Evolutionary conservation across 2,797 vertebrate genomes (phyloP).

Genomic region (Scolopax bukidnonensis): DNA sequence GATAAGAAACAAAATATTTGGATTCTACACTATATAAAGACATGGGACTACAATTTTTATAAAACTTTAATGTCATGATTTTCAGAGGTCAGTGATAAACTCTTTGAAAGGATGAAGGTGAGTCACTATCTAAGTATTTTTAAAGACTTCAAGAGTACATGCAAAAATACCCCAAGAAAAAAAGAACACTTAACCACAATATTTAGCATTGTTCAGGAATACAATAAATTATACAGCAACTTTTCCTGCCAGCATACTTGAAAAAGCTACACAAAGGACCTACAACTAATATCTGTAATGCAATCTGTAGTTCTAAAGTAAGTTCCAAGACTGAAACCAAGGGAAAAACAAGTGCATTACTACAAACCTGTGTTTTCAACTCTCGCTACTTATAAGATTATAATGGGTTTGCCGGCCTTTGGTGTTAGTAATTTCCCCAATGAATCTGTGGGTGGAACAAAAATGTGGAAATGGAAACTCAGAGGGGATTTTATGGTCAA

Average conservation of each 20-base stretch:
- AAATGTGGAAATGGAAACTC: conserved; percentile 66
- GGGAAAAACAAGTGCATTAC: conserved; percentile 50
- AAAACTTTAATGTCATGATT: not conserved
- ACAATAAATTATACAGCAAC: conserved; percentile 32
- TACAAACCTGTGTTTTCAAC: conserved; percentile 10
- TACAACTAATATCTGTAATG: conserved; percentile 38
- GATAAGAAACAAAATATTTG: not conserved
- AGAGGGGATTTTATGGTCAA: conserved; percentile 58
- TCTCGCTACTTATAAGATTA: conserved; percentile 60
- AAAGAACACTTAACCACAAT: conserved; percentile 30
- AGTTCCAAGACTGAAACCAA: conserved; percentile 40
- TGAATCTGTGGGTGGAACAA: conserved; percentile 58
- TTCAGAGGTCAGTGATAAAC: conserved; percentile 12
- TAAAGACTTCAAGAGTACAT: conserved; percentile 4
- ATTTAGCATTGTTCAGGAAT: conserved; percentile 57
- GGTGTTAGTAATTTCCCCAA: conserved; percentile 60
- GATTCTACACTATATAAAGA: not conserved
- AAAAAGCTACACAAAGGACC: conserved; percentile 64
- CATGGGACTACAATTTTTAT: not conserved
- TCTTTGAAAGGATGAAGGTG: not conserved
- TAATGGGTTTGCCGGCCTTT: conserved; percentile 54
- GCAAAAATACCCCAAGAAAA: conserved; percentile 4
- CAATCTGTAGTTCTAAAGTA: conserved; percentile 67
- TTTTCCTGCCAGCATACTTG: conserved; percentile 32
- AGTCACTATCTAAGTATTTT: conserved; percentile 26